phyloP scores from a whole-genome alignment of 2,888 invertebrate genomes.

The Thera obeliscata region DNA sequence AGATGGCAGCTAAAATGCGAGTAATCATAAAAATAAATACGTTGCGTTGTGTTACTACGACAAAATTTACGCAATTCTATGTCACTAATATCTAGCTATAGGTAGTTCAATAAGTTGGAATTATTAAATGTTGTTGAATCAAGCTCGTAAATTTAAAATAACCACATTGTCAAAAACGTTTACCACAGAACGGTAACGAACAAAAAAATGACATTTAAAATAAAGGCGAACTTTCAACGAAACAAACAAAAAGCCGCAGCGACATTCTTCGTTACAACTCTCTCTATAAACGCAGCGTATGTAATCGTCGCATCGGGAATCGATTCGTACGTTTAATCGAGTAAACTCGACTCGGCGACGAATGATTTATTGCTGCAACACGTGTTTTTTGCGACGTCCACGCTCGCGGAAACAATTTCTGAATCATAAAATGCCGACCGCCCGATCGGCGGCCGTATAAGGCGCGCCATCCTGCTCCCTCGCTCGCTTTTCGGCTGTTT shows the following conservation, averaged over 20 bases:
- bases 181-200: slow-evolving; percentile 47
- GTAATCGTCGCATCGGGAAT: slow-evolving; percentile 77
- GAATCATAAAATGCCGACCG: slow-evolving; percentile 79
- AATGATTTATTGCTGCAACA: slow-evolving; percentile 83
- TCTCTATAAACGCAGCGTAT: slow-evolving; percentile 71
- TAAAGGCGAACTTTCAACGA: slow-evolving; percentile 50
- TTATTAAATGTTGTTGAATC: slow-evolving; percentile 1
- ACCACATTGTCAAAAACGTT: slow-evolving; percentile 48
- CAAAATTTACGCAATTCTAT: background rate
- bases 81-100: too few relatives aligned
- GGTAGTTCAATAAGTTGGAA: too few relatives aligned
- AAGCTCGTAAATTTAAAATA: slow-evolving; percentile 38
- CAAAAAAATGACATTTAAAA: slow-evolving; percentile 57
- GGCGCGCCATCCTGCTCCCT: slow-evolving; percentile 45
- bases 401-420: slow-evolving; percentile 81
- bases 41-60: background rate
- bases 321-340: slow-evolving; percentile 80
- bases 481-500: slow-evolving; percentile 61
- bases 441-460: slow-evolving; percentile 68
- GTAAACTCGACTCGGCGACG: slow-evolving; percentile 72
- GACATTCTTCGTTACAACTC: slow-evolving; percentile 79
- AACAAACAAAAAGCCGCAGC: slow-evolving; percentile 66
- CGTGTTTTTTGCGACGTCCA: slow-evolving; percentile 76
- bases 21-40: slow-evolving; percentile 9
- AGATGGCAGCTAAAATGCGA: slow-evolving; percentile 42